A percentile compares a stretch with the other conserved stretches of the same genome.
phyloP scores from a whole-genome alignment of 2,797 vertebrate species.

The Pangasius mekongensis region DNA sequence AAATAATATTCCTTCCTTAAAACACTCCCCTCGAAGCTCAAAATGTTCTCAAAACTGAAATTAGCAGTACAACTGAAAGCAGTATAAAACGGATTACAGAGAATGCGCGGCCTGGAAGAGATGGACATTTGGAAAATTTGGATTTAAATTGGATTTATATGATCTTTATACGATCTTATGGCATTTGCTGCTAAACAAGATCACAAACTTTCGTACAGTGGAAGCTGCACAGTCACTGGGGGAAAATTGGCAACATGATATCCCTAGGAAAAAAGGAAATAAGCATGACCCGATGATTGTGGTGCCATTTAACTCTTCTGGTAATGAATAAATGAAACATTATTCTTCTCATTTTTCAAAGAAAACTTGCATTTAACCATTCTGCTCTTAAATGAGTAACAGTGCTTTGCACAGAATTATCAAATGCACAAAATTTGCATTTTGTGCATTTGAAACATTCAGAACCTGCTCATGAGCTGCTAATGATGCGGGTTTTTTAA shows the following conservation, averaged over 20 bases:
- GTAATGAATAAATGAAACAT: background rate
- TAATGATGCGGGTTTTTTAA: too few relatives aligned
- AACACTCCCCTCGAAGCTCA: background rate
- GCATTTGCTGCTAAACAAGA: background rate
- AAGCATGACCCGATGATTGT: background rate
- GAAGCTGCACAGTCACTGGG: background rate
- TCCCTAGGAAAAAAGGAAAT: background rate
- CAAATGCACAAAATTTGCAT: background rate
- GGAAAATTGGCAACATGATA: background rate
- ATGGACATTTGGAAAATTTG: background rate
- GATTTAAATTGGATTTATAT: background rate
- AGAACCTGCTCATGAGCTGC: too few relatives aligned
- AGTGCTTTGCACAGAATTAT: background rate
- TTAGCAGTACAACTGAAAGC: constrained; percentile 29
- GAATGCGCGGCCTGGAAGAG: background rate
- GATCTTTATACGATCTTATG: background rate
- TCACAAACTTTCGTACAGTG: background rate
- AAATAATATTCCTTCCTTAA: background rate
- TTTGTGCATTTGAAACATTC: too few relatives aligned
- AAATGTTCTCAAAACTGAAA: background rate
- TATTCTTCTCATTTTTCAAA: background rate
- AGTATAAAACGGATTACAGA: constrained; percentile 32
- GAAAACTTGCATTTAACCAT: background rate
- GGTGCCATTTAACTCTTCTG: background rate
- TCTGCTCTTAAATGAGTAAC: too few relatives aligned